Conservation (phyloP, 2,113 vertebrate genomes). For the Melierax canorus region DNA sequence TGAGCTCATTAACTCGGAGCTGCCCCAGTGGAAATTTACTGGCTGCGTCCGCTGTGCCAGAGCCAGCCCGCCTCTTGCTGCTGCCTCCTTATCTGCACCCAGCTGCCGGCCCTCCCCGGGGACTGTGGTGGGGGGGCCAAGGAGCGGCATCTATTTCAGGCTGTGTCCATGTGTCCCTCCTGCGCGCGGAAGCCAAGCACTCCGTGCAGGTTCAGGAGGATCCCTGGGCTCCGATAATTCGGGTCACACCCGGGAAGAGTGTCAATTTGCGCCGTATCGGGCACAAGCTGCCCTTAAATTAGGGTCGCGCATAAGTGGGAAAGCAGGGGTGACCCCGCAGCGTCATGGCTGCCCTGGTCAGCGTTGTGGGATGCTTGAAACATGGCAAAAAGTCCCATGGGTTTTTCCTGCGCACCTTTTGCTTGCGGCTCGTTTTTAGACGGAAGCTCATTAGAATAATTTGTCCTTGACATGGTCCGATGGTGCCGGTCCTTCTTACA, state of each 20-base stretch:
- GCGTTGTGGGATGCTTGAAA: background rate
- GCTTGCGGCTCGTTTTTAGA: background rate
- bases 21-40: slow-evolving; percentile 69
- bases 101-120: background rate
- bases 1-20: slow-evolving; percentile 38
- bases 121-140: background rate
- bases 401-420: background rate
- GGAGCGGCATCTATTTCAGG: background rate
- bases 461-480: background rate
- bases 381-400: rapidly evolving
- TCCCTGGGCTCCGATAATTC: background rate
- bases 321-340: background rate
- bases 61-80: background rate
- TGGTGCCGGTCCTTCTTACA: background rate
- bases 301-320: rapidly evolving
- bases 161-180: background rate
- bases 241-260: background rate
- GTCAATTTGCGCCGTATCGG: rapidly evolving
- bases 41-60: background rate
- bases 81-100: background rate
- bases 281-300: background rate
- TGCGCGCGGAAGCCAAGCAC: rapidly evolving
- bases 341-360: rapidly evolving
- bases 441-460: slow-evolving; percentile 16
- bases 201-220: rapidly evolving